These are phyloP conservation scores for Amblyraja radiata DNA, from an alignment of 2,797 vertebrate genomes.

Conservation along the genomic window DNA sequence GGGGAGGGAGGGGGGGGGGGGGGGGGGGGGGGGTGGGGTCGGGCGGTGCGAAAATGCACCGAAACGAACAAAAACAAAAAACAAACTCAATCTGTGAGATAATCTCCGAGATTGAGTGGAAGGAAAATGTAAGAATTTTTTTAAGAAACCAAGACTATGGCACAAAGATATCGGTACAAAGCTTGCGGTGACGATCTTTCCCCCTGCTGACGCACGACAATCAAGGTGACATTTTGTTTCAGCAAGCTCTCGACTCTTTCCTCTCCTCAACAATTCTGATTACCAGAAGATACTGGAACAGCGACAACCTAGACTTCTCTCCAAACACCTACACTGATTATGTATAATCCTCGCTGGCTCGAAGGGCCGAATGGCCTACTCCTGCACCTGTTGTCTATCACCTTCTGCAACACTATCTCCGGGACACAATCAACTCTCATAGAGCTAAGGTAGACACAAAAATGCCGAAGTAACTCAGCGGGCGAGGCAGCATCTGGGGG, in stretches of 20 bases:
- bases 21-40: too few relatives aligned
- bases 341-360: too few relatives aligned
- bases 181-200: background rate
- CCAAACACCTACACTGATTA: too few relatives aligned
- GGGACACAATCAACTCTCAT: too few relatives aligned
- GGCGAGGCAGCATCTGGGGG: too few relatives aligned
- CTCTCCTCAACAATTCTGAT: background rate
- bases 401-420: too few relatives aligned
- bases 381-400: too few relatives aligned
- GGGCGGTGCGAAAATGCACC: background rate
- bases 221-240: background rate
- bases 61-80: background rate
- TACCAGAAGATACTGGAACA: background rate
- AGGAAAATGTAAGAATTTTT: background rate
- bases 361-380: too few relatives aligned
- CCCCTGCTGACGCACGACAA: background rate
- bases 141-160: background rate
- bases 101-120: constrained; percentile 19
- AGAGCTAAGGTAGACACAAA: too few relatives aligned
- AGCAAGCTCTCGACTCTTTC: background rate
- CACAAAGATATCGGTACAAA: background rate
- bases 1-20: too few relatives aligned
- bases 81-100: background rate
- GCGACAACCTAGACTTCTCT: background rate
- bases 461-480: too few relatives aligned